Evolutionary conservation across 2,113 vertebrate genomes (phyloP).

Genomic region (Ophiodon elongatus): DNA sequence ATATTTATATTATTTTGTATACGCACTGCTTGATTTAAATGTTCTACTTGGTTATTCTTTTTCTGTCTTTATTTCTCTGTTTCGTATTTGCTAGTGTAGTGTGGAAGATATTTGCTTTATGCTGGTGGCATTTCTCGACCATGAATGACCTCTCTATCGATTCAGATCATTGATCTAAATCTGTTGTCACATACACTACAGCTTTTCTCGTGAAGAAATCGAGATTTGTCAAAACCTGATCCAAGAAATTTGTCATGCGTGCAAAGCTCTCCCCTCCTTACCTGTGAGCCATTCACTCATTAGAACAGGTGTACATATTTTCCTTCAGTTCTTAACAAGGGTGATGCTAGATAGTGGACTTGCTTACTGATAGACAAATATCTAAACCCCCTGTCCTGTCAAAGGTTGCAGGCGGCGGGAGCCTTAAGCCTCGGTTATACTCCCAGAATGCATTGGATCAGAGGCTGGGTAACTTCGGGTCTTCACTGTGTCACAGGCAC

Average conservation of each 20-base stretch:
- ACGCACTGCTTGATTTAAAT: neutral
- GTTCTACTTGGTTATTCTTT: neutral
- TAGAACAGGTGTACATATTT: neutral
- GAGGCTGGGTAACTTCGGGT: neutral
- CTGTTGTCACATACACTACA: neutral
- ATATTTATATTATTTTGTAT: neutral
- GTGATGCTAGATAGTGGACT: neutral
- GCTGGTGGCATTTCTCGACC: no score
- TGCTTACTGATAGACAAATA: neutral
- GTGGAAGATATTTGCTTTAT: neutral
- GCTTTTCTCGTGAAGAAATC: neutral
- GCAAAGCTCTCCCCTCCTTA: no score
- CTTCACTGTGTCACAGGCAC: neutral
- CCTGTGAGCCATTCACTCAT: neutral
- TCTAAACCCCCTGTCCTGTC: neutral
- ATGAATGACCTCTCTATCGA: neutral
- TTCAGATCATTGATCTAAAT: neutral
- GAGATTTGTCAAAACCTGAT: conserved; percentile 4
- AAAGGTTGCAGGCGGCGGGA: neutral
- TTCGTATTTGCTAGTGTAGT: neutral
- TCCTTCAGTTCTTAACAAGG: neutral
- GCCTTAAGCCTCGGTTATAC: neutral
- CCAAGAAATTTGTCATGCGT: neutral
- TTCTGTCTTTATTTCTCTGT: no score
- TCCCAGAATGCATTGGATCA: neutral